Conservation (phyloP, 2,113 vertebrate genomes). For the Coreoperca whiteheadi region DNA sequence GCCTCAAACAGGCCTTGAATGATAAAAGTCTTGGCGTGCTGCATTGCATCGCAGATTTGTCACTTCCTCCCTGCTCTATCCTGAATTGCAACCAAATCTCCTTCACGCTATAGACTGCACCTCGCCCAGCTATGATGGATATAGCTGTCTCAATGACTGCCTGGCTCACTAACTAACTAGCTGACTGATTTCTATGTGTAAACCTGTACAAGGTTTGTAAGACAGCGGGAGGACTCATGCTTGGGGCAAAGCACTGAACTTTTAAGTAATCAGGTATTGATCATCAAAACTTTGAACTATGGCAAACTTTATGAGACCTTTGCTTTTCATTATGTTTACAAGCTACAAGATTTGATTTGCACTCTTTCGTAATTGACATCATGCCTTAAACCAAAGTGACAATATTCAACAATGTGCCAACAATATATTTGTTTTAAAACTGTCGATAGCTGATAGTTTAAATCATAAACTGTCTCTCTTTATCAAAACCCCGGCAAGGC, state of each 20-base stretch:
- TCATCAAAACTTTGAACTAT: background rate
- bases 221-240: background rate
- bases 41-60: slow-evolving; percentile 32
- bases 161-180: slow-evolving; percentile 3
- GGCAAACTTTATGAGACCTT: background rate
- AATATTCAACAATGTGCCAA: background rate
- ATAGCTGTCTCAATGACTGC: background rate
- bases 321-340: background rate
- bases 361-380: background rate
- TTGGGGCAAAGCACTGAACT: background rate
- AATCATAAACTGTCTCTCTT: background rate
- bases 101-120: background rate
- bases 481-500: background rate
- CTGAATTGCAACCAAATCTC: background rate
- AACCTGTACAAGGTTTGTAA: background rate
- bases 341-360: background rate
- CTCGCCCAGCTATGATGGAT: slow-evolving; percentile 25
- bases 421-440: background rate
- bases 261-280: slow-evolving; percentile 3
- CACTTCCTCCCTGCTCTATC: slow-evolving; percentile 10
- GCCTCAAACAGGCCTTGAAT: slow-evolving; percentile 29
- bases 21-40: slow-evolving; percentile 29
- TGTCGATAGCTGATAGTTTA: background rate
- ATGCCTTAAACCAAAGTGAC: background rate
- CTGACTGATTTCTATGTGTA: slow-evolving; percentile 5